A percentile compares a stretch with the other conserved stretches of the same genome.
Conservation (phyloP, 2,888 invertebrate species). For the Tetranychus truncatus region DNA sequence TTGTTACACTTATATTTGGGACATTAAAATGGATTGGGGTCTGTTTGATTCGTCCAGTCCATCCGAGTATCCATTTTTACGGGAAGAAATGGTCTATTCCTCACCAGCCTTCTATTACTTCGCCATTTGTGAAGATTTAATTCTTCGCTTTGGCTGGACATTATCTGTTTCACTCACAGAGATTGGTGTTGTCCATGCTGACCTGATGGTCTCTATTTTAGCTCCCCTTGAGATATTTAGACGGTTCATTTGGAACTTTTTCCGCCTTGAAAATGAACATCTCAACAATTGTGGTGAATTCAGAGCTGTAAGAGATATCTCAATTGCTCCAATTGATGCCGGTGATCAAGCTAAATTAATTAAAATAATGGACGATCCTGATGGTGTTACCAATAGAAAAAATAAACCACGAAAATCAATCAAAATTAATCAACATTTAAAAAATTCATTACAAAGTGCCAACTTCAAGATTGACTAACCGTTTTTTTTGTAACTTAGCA, state of each 20-base stretch:
- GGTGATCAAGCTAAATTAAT: constrained; percentile 69
- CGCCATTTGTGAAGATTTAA: constrained; percentile 81
- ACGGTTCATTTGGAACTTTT: constrained; percentile 97
- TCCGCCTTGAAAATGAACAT: constrained; percentile 96
- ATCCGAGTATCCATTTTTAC: constrained; percentile 69
- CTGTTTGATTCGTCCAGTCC: constrained; percentile 64
- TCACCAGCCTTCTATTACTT: constrained; percentile 57
- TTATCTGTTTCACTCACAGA: constrained; percentile 65
- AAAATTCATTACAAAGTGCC: not conserved
- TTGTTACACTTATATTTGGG: constrained; percentile 90
- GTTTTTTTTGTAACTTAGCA: too few relatives aligned
- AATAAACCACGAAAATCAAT: constrained; percentile 8
- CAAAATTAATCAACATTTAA: not conserved
- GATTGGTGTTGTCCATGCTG: constrained; percentile 50
- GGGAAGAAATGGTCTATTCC: constrained; percentile 89
- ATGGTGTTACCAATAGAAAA: constrained; percentile 40
- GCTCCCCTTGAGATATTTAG: constrained; percentile 60
- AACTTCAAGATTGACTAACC: not conserved
- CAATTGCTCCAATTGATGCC: constrained; percentile 77
- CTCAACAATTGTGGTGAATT: constrained; percentile 95
- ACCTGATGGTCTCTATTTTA: constrained; percentile 62
- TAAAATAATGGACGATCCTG: constrained; percentile 84
- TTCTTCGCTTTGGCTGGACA: constrained; percentile 83
- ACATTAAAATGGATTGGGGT: constrained; percentile 98
- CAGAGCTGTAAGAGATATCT: constrained; percentile 91